These are phyloP conservation scores for Noctua pronuba DNA, from an alignment of 2,888 invertebrate species.

Conservation along the genomic window DNA sequence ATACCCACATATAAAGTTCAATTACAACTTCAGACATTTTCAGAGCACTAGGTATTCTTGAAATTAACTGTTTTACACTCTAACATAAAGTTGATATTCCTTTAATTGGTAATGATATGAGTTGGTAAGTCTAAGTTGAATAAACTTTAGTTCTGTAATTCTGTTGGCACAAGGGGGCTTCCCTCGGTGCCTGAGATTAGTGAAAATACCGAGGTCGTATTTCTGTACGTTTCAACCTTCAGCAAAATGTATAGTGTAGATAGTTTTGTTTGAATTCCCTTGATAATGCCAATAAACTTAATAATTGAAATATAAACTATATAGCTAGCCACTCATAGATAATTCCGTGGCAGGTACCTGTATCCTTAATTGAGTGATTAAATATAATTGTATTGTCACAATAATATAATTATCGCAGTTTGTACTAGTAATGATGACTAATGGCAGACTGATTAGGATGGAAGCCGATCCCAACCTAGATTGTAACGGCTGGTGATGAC, in stretches of 20 bases:
- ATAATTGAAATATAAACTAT: background rate
- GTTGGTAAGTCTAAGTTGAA: background rate
- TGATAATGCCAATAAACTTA: background rate
- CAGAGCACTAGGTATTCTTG: background rate
- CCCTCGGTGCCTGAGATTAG: background rate
- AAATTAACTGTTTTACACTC: background rate
- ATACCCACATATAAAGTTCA: background rate
- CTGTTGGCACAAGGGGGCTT: constrained; percentile 2
- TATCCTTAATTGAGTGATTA: background rate
- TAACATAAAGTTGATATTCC: background rate
- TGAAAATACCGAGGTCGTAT: constrained; percentile 8
- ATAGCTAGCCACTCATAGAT: background rate
- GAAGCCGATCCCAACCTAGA: background rate
- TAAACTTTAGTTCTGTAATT: constrained; percentile 12
- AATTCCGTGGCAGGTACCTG: background rate
- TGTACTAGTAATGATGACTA: background rate
- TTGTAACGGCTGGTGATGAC: background rate
- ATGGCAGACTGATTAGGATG: background rate
- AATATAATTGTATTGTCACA: background rate
- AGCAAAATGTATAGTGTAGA: background rate
- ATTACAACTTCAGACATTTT: background rate
- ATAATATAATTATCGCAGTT: background rate
- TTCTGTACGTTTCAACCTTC: background rate
- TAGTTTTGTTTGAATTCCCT: background rate
- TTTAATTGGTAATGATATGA: background rate